Evolutionary conservation across 2,113 vertebrate genomes (phyloP).

Genomic region (Stigmatopora nigra): DNA sequence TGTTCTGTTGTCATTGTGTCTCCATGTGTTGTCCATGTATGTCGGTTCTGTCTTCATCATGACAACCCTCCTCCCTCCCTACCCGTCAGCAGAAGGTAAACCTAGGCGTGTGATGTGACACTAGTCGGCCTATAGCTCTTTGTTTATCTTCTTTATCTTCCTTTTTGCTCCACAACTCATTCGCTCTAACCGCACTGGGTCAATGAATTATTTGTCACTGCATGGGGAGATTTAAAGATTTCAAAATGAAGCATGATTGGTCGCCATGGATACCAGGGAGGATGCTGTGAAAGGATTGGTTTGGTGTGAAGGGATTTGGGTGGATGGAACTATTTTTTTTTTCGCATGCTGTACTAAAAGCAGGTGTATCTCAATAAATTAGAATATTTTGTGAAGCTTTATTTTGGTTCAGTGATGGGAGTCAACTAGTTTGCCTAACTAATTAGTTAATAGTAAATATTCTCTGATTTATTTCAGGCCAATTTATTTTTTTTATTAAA

Average conservation of each 20-base stretch:
- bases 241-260: slow-evolving; percentile 10
- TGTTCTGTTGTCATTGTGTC: slow-evolving; percentile 47
- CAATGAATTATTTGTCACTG: slow-evolving; percentile 35
- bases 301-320: slow-evolving; percentile 4
- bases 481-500: too few species aligned
- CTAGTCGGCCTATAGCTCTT: slow-evolving; percentile 38
- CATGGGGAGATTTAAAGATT: slow-evolving; percentile 33
- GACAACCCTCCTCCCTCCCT: slow-evolving; percentile 54
- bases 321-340: neutral
- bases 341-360: slow-evolving; percentile 21
- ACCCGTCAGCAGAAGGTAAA: slow-evolving; percentile 74
- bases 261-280: slow-evolving; percentile 10
- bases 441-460: too few species aligned
- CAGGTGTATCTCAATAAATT: neutral
- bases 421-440: neutral
- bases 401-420: neutral
- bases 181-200: slow-evolving; percentile 36
- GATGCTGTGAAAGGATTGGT: slow-evolving; percentile 13
- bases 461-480: too few species aligned
- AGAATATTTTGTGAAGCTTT: neutral
- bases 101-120: slow-evolving; percentile 35
- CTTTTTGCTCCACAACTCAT: slow-evolving; percentile 22
- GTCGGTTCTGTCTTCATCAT: slow-evolving; percentile 67
- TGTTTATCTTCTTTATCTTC: slow-evolving; percentile 23
- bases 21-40: slow-evolving; percentile 65